phyloP scores from a whole-genome alignment of 2,888 invertebrate species.

The Melinaea marsaeus region DNA sequence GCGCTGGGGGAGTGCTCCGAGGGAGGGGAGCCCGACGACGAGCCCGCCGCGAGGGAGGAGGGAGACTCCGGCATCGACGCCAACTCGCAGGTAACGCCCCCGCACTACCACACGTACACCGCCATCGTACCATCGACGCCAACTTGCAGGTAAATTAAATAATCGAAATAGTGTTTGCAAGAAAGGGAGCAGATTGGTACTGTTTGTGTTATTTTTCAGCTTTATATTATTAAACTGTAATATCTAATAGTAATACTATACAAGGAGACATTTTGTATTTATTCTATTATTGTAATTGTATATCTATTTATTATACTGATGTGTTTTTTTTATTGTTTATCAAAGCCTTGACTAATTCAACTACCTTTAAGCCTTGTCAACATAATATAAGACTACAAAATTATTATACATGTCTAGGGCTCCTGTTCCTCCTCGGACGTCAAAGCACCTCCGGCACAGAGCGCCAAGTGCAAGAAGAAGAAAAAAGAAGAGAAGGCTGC shows the following conservation, averaged over 20 bases:
- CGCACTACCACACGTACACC: too few relatives aligned
- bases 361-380: too few relatives aligned
- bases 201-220: too few relatives aligned
- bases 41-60: slow-evolving; percentile 82
- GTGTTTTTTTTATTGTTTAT: neutral
- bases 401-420: slow-evolving; percentile 62
- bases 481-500: slow-evolving; percentile 59
- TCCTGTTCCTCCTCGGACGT: slow-evolving; percentile 92
- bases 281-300: too few relatives aligned
- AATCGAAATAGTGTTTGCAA: too few relatives aligned
- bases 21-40: slow-evolving; percentile 71
- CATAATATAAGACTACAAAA: neutral
- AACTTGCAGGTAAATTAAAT: too few relatives aligned
- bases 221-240: too few relatives aligned
- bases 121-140: too few relatives aligned
- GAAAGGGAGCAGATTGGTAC: too few relatives aligned
- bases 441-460: slow-evolving; percentile 84
- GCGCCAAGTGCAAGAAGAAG: slow-evolving; percentile 79
- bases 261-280: too few relatives aligned
- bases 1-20: slow-evolving; percentile 82
- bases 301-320: neutral
- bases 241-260: too few relatives aligned
- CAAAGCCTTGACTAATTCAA: neutral
- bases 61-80: slow-evolving; percentile 94
- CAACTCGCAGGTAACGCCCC: slow-evolving; percentile 81